These are phyloP conservation scores for Tyria jacobaeae DNA, from an alignment of 2,888 invertebrate genomes.

Conservation along the genomic window DNA sequence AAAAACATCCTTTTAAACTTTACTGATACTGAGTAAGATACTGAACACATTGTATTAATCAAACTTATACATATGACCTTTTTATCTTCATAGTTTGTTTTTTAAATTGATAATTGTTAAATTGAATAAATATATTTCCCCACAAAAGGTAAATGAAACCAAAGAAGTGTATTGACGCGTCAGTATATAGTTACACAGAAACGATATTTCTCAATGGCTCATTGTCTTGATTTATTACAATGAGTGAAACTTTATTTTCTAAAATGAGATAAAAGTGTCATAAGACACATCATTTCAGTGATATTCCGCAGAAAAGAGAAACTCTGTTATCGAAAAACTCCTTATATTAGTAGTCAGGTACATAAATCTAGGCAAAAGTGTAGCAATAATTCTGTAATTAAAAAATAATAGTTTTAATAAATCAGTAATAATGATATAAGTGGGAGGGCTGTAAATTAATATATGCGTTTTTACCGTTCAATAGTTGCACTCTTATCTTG, in stretches of 20 bases:
- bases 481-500: slow-evolving; percentile 44
- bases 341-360: slow-evolving; percentile 34
- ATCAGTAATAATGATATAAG: slow-evolving; percentile 58
- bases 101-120: background rate
- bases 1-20: too few species aligned
- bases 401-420: slow-evolving; percentile 64
- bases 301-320: slow-evolving; percentile 53
- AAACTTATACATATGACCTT: background rate
- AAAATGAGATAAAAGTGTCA: slow-evolving; percentile 51
- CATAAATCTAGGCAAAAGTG: slow-evolving; percentile 52
- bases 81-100: background rate
- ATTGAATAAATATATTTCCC: slow-evolving; percentile 19
- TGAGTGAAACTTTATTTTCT: slow-evolving; percentile 41
- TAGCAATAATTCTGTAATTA: slow-evolving; percentile 59
- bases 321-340: slow-evolving; percentile 50
- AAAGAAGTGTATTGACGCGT: slow-evolving; percentile 38
- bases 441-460: slow-evolving; percentile 47
- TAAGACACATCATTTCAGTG: slow-evolving; percentile 51
- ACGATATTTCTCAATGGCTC: slow-evolving; percentile 35
- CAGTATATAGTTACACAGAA: slow-evolving; percentile 14
- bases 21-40: too few species aligned
- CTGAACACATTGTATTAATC: background rate
- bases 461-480: slow-evolving; percentile 32
- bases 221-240: slow-evolving; percentile 46
- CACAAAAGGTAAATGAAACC: slow-evolving; percentile 35